Conservation (phyloP, 2,113 vertebrate species). For the Rhizomys pruinosus region DNA sequence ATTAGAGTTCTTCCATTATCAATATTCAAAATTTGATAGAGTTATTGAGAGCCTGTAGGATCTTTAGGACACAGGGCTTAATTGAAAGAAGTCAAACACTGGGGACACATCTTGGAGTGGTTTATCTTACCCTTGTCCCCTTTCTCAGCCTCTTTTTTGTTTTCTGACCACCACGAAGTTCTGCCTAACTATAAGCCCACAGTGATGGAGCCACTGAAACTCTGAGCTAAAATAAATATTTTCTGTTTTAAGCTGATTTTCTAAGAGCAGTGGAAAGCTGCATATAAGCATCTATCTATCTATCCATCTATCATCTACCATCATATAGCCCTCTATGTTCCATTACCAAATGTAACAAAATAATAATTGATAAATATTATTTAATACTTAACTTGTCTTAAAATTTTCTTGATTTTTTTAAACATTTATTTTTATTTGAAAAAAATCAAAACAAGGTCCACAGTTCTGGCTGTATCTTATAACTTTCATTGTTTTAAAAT, state of each 20-base stretch:
- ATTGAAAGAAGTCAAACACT: not conserved
- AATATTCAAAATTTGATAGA: not conserved
- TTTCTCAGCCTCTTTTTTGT: not conserved
- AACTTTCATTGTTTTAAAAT: not conserved
- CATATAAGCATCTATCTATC: not conserved
- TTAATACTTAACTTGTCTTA: not conserved
- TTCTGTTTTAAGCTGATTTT: not conserved
- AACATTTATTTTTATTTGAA: constrained; percentile 39
- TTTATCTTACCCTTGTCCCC: not conserved
- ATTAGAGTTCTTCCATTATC: not conserved
- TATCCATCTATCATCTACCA: no score
- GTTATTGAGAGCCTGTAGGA: not conserved
- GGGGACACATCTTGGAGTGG: not conserved
- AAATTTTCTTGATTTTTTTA: constrained; percentile 53
- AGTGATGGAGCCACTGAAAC: not conserved
- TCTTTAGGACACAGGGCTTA: not conserved
- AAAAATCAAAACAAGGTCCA: constrained; percentile 23
- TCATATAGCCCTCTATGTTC: no score
- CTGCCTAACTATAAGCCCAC: not conserved
- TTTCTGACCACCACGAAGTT: not conserved
- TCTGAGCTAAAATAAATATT: not conserved
- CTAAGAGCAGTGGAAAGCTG: not conserved
- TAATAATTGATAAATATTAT: constrained; percentile 44
- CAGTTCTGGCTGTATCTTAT: not conserved
- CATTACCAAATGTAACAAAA: constrained; percentile 7